Percentiles rank a stretch among this genome's conserved stretches.
Conservation (phyloP, 1,140 invertebrate species). For the Cryptotermes secundus region DNA sequence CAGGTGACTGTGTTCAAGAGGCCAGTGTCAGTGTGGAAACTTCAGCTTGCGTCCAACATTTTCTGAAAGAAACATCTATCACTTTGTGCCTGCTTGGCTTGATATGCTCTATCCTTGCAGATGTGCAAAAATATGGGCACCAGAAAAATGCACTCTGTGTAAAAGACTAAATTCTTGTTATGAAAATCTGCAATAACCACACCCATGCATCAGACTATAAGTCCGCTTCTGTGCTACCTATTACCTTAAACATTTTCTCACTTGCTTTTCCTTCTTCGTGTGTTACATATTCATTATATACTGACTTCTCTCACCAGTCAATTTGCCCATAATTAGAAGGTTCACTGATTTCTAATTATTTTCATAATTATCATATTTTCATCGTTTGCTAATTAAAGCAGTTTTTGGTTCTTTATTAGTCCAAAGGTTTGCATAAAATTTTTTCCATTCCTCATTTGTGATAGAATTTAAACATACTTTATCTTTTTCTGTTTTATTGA, state of each 20-base stretch:
- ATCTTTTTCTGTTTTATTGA: no score
- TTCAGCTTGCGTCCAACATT: conserved; percentile 51
- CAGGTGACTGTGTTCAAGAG: conserved; percentile 66
- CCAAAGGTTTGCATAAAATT: no score
- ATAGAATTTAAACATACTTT: no score
- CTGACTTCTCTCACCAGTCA: no score
- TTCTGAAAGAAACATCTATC: conserved; percentile 33
- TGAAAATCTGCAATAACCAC: no score
- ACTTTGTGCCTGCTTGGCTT: not conserved
- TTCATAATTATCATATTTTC: no score
- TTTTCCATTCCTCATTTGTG: no score
- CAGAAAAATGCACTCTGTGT: not conserved
- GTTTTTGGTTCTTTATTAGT: no score
- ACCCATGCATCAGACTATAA: not conserved
- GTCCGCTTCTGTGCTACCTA: no score
- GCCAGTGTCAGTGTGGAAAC: conserved; percentile 65
- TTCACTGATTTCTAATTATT: no score
- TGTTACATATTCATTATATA: not conserved
- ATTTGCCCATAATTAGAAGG: no score
- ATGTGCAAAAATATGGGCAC: not conserved
- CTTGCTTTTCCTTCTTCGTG: not conserved
- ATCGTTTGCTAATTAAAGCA: no score
- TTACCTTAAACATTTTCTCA: not conserved
- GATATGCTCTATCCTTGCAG: not conserved
- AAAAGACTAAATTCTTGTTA: not conserved